Evolutionary conservation across 2,113 vertebrate genomes (phyloP).

Genomic region (Martes martes): DNA sequence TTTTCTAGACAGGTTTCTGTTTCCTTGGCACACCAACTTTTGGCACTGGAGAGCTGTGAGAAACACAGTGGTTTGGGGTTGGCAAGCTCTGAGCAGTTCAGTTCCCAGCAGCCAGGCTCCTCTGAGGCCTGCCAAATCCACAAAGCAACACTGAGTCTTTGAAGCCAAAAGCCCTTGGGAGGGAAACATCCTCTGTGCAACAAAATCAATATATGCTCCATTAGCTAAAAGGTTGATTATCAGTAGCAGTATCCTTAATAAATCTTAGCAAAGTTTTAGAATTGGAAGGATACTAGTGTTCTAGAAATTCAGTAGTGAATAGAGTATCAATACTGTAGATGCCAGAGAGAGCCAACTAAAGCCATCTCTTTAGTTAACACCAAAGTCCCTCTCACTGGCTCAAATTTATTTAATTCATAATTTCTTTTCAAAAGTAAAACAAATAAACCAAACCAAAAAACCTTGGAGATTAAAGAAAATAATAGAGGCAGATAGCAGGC

Average conservation of each 20-base stretch:
- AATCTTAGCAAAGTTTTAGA: neutral
- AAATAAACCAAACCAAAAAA: neutral
- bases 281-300: neutral
- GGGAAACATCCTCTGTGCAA: neutral
- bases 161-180: slow-evolving; percentile 53
- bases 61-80: slow-evolving; percentile 35
- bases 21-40: slow-evolving; percentile 55
- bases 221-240: slow-evolving; percentile 46
- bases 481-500: neutral
- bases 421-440: neutral
- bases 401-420: neutral
- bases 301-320: neutral
- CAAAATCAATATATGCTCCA: neutral
- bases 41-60: slow-evolving; percentile 38
- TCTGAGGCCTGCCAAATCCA: slow-evolving; percentile 57
- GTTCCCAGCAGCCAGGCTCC: slow-evolving; percentile 37
- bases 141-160: neutral
- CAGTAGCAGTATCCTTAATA: neutral
- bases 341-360: neutral
- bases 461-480: neutral
- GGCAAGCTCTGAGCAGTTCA: slow-evolving; percentile 24
- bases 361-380: neutral
- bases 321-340: neutral
- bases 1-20: slow-evolving; percentile 60
- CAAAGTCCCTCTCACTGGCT: neutral